Conservation (phyloP, 2,797 vertebrate species). For the Tinamus major region DNA sequence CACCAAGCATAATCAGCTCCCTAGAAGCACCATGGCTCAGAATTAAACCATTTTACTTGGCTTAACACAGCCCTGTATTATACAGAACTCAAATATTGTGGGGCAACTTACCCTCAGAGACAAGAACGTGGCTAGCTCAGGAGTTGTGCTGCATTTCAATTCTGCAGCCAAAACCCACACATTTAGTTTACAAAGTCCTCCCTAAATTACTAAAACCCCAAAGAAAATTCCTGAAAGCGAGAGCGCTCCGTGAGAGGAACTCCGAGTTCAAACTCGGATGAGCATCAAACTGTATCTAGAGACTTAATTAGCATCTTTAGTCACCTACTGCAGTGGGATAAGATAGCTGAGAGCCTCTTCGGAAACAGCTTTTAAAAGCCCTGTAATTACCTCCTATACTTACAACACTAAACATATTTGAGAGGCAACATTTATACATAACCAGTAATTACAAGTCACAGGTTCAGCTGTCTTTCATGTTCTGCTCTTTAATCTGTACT, state of each 20-base stretch:
- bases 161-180: neutral
- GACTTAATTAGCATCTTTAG: slow-evolving; percentile 70
- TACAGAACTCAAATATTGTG: rapidly evolving
- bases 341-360: slow-evolving; percentile 71
- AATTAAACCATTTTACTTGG: neutral
- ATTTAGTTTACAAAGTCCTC: neutral
- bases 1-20: neutral
- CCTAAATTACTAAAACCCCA: slow-evolving; percentile 17
- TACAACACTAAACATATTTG: slow-evolving; percentile 70
- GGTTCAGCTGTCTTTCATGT: slow-evolving; percentile 69
- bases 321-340: slow-evolving; percentile 59
- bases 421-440: slow-evolving; percentile 74
- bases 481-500: slow-evolving; percentile 68
- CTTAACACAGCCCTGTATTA: rapidly evolving
- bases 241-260: slow-evolving; percentile 40
- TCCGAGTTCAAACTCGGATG: neutral
- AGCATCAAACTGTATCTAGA: slow-evolving; percentile 47
- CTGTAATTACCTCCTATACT: slow-evolving; percentile 72
- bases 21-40: neutral
- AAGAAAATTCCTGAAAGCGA: slow-evolving; percentile 34
- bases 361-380: slow-evolving; percentile 64
- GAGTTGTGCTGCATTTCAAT: neutral
- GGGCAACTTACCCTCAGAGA: neutral
- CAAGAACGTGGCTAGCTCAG: neutral
- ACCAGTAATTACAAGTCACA: slow-evolving; percentile 74